Conservation (phyloP, 1,140 invertebrate species). For the Dendroctonus valens region DNA sequence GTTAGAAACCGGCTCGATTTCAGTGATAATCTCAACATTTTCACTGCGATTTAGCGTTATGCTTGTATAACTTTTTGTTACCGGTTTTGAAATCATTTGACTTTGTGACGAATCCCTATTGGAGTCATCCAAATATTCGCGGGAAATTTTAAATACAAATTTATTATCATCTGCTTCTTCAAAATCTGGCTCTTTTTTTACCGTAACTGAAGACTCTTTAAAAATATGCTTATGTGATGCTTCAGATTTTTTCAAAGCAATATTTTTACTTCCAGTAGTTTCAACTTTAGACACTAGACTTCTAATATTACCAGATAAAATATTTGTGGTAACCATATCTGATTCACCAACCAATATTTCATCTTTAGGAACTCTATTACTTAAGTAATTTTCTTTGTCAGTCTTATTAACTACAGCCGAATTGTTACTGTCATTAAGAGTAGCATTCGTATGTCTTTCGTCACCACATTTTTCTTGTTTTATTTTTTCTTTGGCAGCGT, state of each 20-base stretch:
- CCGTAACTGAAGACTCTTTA: background rate
- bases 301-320: background rate
- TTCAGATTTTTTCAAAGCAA: conserved; percentile 9
- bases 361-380: background rate
- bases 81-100: conserved; percentile 12
- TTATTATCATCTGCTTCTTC: conserved; percentile 18
- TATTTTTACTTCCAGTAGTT: background rate
- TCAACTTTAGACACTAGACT: conserved; percentile 9
- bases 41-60: conserved; percentile 44
- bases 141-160: conserved; percentile 14
- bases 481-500: too few relatives aligned
- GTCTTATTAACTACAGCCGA: too few relatives aligned
- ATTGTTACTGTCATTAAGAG: too few relatives aligned
- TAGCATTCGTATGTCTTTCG: too few relatives aligned
- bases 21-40: conserved; percentile 45
- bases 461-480: too few relatives aligned
- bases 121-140: conserved; percentile 15
- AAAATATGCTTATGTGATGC: background rate
- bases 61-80: conserved; percentile 39
- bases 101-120: background rate
- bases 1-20: conserved; percentile 44
- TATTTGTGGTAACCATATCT: background rate
- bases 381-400: too few relatives aligned
- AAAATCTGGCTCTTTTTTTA: conserved; percentile 18
- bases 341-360: background rate